Conservation (phyloP, 2,797 vertebrate species). For the Acanthiza pusilla region DNA sequence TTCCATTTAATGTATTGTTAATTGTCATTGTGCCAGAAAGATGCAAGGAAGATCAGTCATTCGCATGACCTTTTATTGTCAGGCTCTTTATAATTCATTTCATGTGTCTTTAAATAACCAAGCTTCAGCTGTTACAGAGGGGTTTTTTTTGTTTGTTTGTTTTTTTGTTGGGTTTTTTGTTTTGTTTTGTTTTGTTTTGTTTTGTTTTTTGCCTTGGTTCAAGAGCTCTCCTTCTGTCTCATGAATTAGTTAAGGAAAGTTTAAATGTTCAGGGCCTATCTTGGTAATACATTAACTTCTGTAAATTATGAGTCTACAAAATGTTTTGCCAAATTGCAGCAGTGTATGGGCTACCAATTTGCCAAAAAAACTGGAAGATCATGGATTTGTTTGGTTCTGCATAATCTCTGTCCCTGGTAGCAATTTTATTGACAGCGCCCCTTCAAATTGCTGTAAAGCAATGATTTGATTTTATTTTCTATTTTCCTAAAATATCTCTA, state of each 20-base stretch:
- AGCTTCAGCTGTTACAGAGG: neutral
- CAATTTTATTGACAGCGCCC: neutral
- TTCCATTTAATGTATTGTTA: neutral
- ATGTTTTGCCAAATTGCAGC: neutral
- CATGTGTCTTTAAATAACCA: neutral
- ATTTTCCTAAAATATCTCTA: neutral
- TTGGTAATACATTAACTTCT: neutral
- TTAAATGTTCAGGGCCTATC: neutral
- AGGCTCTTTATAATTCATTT: neutral
- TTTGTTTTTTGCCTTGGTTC: neutral
- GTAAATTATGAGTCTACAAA: neutral
- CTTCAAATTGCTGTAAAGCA: neutral
- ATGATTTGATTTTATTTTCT: neutral
- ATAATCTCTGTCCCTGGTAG: neutral
- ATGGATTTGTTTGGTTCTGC: neutral
- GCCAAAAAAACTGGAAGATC: neutral
- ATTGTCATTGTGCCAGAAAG: neutral
- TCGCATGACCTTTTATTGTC: neutral
- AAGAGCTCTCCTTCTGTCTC: neutral
- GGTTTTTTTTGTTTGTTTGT: neutral
- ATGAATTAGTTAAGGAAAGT: neutral
- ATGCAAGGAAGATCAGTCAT: neutral
- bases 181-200: no score
- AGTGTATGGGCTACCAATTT: neutral
- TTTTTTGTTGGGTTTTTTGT: no score